These are phyloP conservation scores for Salmo trutta DNA, from an alignment of 2,797 vertebrate species.

Conservation along the genomic window DNA sequence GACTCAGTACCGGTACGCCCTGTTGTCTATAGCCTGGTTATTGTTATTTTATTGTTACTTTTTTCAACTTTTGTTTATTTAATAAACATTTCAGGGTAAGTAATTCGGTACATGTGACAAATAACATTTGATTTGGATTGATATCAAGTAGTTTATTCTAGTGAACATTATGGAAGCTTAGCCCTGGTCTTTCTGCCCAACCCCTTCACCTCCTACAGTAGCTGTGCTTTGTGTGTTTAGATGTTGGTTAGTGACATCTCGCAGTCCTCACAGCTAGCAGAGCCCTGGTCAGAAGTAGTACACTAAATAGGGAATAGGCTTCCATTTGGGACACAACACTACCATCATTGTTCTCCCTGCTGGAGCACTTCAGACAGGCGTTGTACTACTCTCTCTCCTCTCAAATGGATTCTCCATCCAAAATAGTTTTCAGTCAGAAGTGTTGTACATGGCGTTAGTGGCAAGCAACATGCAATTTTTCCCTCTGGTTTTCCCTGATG, in stretches of 20 bases:
- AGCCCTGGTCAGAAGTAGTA: neutral
- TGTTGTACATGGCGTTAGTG: neutral
- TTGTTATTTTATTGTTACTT: too few relatives aligned
- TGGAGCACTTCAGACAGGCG: neutral
- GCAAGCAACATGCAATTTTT: neutral
- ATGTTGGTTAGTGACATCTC: conserved; percentile 8
- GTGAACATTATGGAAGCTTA: conserved; percentile 21
- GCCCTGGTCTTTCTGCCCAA: conserved; percentile 14
- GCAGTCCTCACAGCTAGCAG: conserved; percentile 1
- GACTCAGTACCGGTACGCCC: too few relatives aligned
- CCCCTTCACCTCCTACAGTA: neutral
- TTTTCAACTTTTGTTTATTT: too few relatives aligned
- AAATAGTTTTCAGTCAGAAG: neutral
- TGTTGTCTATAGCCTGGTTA: too few relatives aligned
- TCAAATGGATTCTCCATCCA: neutral
- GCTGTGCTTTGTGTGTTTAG: neutral
- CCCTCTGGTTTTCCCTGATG: neutral
- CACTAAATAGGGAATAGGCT: neutral
- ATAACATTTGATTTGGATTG: too few relatives aligned
- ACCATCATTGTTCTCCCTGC: too few relatives aligned
- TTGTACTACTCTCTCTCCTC: neutral
- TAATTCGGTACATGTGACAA: too few relatives aligned
- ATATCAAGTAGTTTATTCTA: conserved; percentile 46
- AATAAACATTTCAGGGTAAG: too few relatives aligned
- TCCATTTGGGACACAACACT: neutral